A percentile compares a stretch with the other conserved stretches of the same genome.
Evolutionary conservation across 1,140 invertebrate genomes (phyloP).

Genomic region (Ganaspis sp.): DNA sequence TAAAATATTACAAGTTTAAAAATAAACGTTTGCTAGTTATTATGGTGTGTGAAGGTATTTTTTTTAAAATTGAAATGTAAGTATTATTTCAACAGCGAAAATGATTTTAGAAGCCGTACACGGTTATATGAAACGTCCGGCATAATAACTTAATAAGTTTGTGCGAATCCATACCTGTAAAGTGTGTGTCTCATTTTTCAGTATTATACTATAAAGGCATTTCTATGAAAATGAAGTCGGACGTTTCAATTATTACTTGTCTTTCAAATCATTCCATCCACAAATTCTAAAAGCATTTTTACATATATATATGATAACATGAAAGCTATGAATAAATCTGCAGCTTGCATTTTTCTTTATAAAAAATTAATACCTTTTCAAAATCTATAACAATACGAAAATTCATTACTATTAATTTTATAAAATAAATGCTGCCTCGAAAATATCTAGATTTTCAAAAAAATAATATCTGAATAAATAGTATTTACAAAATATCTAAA

Average conservation of each 20-base stretch:
- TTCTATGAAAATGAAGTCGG: background rate
- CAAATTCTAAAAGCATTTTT: background rate
- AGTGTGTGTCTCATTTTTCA: background rate
- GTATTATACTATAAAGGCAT: background rate
- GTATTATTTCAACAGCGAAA: background rate
- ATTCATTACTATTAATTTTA: too few relatives aligned
- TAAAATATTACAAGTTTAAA: too few relatives aligned
- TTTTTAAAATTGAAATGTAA: background rate
- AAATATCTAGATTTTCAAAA: too few relatives aligned
- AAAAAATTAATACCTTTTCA: too few relatives aligned
- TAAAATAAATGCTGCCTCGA: too few relatives aligned
- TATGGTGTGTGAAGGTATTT: background rate
- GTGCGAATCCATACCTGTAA: constrained; percentile 11
- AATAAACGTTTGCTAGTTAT: background rate
- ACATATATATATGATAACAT: background rate
- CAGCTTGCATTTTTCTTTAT: too few relatives aligned
- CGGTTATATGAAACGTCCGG: background rate
- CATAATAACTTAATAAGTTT: constrained; percentile 30
- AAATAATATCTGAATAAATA: too few relatives aligned
- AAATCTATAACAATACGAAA: too few relatives aligned
- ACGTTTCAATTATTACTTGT: background rate
- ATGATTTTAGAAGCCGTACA: constrained; percentile 21
- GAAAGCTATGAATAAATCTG: too few relatives aligned
- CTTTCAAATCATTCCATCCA: background rate
- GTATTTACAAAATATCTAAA: too few relatives aligned